Base-by-base conservation (phyloP, 2,888 invertebrate species). In the Drosophila histrio region DNA sequence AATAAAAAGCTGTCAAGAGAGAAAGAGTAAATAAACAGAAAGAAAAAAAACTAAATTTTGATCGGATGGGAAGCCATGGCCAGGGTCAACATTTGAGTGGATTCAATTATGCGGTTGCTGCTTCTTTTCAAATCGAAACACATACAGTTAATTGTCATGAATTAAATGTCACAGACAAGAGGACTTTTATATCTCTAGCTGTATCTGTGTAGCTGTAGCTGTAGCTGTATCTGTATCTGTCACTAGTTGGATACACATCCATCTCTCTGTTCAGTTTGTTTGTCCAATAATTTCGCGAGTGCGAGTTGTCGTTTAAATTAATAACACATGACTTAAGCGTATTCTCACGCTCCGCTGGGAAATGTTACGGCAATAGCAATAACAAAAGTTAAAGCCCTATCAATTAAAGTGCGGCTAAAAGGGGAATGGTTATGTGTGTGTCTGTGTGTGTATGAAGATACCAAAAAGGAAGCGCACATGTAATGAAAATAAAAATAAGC, bases 301-400 rank as follows among this genome's bases (percentile, higher is more conserved):
- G 13, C 39, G 15, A 57, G 44, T 30, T 49, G 43, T 50, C 47
- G 56, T 64, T 60, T 72, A 67, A 87, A 81, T 82, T 70, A 81
- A 87, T 81, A 82, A 56, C 82, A 85, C 83, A 82, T 82, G 81
- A 72, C 66, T 75, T 49, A 28, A 58, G 22, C 43, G 57, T 26
- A 61, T 70, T 86, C 88, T 70, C 77, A 81, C 82, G 85, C 78
- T 81, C 28, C 19, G 43, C 34, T 49, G 61, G 50, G 39, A 77
- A 77, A 32, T 39, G 44, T 28, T 62, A 34, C 46, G 44, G 11
- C 36, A 28, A 61, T 46, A 26, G 41, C 53, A 21, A 13, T 47
- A 36, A 13, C 52, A 36, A 47, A 43, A 62, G 61, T 56, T 56
- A 57, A 68, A 59, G 58, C 62, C 28, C 64, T 65, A 71, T 78